Evolutionary conservation across 2,113 vertebrate genomes (phyloP), one percentile per base, ranked within the genome.

Genomic region (Casuarius casuarius): DNA sequence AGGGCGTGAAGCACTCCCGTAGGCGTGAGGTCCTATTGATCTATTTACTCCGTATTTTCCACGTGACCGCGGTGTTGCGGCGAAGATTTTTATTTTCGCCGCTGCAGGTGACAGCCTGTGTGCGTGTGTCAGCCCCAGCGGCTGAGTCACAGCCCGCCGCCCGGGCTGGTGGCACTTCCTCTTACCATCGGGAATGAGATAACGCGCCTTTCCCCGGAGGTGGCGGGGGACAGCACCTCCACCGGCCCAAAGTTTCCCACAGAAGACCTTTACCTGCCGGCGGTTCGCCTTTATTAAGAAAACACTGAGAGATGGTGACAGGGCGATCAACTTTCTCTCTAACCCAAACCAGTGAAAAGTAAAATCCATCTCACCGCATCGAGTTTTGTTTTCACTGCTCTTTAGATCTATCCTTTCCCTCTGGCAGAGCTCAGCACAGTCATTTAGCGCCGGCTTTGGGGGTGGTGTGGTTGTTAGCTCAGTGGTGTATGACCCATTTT

Each of bases 371-470:
- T 98, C 77, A 98, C 98, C 98, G 56, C 98, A 98, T 97, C 92
- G 15, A 93, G 98, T 98, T 98, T 98, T 98, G 98, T 97, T 98
- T 98, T 98, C 97, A 97, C 96, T 98, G 96, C 86, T 94, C 85
- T 91, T 96, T 94, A 97, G 95, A 80, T 93, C 97, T 97, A 51
- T 97, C 95, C 96, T 96, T 86, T 98, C 95, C 87, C 87, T 91
- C 96, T 96, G 95, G 96, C 74, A 96, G 91, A 97, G 96, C 87
- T 85, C 58, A 93, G 94, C 85, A 97, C 96, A 98, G 98, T 98
- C 98, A 98, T 98, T 97, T 95, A 74, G 96, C 87, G 61, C 97
- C 97, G 67, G 4, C 94, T 95, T 96, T 98, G 98, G 98, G 98
- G 98, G 97, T 94, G 97, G 97, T 98, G 98, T 98, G 98, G 98